Evolutionary conservation across 2,113 vertebrate genomes (phyloP), one percentile per base, ranked within the genome.

Genomic region (Sphaerodactylus townsendi): DNA sequence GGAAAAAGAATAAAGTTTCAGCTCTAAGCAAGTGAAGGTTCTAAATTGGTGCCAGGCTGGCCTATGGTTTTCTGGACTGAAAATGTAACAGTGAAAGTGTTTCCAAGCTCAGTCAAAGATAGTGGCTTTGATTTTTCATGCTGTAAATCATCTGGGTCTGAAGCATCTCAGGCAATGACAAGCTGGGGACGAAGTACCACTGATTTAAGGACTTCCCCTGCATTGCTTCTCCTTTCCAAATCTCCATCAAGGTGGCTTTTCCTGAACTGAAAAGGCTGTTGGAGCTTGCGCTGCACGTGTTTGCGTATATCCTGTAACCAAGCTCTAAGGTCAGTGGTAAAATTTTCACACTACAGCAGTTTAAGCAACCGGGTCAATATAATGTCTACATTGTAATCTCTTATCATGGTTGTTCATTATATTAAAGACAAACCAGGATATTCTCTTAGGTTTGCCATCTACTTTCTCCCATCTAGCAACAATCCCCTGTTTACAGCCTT

Each of bases 391-490:
- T 85, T 79, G 75, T 41, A 72, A 64, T 71, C 66, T 4, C n/a
- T 70, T 56, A 81, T 69, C 78, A 19, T 65, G 25, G n/a, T 41
- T 68, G 5, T 30, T 84, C 86, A 80, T 48, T 1, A 0, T 72
- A 48, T 84, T 75, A 85, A 90, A 84, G 90, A 53, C 59, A 87
- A 35, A 39, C 10, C 68, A 65, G 70, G 64, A 81, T 71, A 0
- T 0, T 37, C 41, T 74, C 64, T 13, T 35, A n/a, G 66, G 44
- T 30, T 2, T 35, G 53, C 44, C n/a, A 53, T 0, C 0, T 74
- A 41, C 56, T 13, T 85, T 8, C 76, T 37, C 19, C 46, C 82
- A 37, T n/a, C 62, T 76, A 35, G 46, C 7, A 39, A n/a, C 37
- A 41, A 50, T 56, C 59, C 69, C 21, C 5, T 10, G 33, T 53